Evolutionary conservation across 2,113 vertebrate species (phyloP), one percentile per base, ranked within the genome.

Genomic region (Tychaedon coryphoeus): DNA sequence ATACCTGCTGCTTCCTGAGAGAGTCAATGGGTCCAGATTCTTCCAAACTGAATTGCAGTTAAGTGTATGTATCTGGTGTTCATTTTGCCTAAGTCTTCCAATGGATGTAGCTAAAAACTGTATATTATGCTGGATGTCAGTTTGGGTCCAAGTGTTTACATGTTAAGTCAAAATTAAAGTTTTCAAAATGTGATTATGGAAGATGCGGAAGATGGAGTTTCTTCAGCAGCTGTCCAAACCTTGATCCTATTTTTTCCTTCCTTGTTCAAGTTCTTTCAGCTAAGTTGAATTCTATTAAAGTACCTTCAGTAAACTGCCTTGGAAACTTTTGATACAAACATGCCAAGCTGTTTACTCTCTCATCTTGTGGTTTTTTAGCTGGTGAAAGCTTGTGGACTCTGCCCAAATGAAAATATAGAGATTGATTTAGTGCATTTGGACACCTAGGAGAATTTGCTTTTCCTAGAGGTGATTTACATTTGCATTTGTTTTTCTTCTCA

Each of bases 401-500:
- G 56, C 50, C 66, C 76, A 81, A 75, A 86, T 48, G 34, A 69
- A 90, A 94, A 93, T 19, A 75, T 42, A 77, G 34, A 58, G 43
- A 86, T 64, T 47, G n/a, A 42, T 72, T 88, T 61, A 86, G 58
- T 47, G 66, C 56, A 71, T 93, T 92, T 84, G 56, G 92, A 88
- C 71, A 93, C 51, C 36, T 86, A 80, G 57, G 85, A 93, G 70
- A 91, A 86, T 33, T 67, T 91, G 67, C 1, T 9, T 71, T 88
- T 92, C 95, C 91, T 83, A 83, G 76, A 85, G 62, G 62, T 88
- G 80, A 43, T 69, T 93, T 77, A 56, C 45, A 77, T 93, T 95
- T 96, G 72, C 72, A 92, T 97, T 93, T 84, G 56, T 81, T 93
- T 86, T 76, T 84, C n/a, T 96, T 93, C 88, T 96, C 53, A 78